Evolutionary conservation across 2,113 vertebrate species (phyloP).

Genomic region (Xenopus borealis): DNA sequence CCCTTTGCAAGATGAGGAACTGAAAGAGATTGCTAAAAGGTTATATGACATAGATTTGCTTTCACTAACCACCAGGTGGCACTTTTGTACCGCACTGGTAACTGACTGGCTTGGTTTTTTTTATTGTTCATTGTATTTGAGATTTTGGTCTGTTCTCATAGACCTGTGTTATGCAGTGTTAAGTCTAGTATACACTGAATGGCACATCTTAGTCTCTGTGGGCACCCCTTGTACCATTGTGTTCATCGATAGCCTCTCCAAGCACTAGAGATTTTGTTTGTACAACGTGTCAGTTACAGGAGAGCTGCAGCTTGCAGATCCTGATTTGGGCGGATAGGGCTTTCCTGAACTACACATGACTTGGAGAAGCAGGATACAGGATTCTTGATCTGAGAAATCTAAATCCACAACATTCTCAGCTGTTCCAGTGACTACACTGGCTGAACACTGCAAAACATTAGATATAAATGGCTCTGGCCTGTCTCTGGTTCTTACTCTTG

Average conservation of each 20-base stretch:
- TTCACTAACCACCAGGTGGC: constrained; percentile 17
- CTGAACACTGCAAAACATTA: neutral
- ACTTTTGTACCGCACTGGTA: neutral
- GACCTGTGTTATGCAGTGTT: neutral
- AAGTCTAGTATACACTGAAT: neutral
- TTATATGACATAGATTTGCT: neutral
- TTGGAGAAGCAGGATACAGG: constrained; percentile 5
- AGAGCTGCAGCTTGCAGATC: too few relatives aligned
- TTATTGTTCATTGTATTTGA: neutral
- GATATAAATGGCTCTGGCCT: neutral
- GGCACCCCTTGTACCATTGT: neutral
- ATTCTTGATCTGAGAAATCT: neutral
- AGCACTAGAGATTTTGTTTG: neutral
- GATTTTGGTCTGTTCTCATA: neutral
- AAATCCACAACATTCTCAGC: neutral
- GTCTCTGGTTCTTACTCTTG: neutral
- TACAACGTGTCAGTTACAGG: neutral
- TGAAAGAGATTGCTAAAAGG: constrained; percentile 29
- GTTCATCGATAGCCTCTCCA: neutral
- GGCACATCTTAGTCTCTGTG: neutral
- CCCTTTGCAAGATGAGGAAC: neutral
- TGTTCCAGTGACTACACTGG: neutral
- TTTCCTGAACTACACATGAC: constrained; percentile 10
- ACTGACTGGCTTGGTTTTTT: neutral
- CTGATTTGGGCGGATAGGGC: neutral